Evolutionary conservation across 2,797 vertebrate species (phyloP), one percentile per base, ranked within the genome.

Genomic region (Rhynchonycteris naso): DNA sequence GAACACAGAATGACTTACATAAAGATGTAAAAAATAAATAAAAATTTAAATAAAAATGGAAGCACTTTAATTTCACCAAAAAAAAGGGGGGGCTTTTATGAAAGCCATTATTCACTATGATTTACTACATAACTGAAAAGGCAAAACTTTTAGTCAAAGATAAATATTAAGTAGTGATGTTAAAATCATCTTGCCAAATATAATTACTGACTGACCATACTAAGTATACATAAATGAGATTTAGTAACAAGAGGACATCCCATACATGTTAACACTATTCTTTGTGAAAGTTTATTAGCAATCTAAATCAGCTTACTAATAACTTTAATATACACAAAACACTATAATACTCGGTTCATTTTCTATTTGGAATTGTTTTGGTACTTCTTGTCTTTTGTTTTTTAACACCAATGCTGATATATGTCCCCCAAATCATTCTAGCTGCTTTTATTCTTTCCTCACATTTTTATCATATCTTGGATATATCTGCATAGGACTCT

Each of bases 251-350:
- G 74, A 66, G 59, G 93, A 97, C 72, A 97, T 90, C 79, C 91
- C 76, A 92, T 90, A 94, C 89, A 97, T 79, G 83, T 33, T 79
- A 79, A 56, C 35, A 93, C 95, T 96, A 96, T 92, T 96, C 93
- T 86, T 87, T 52, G 63, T 68, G 95, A 97, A 97, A 84, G 95
- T 90, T 97, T 94, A 88, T 96, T 72, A 94, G 65, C 59, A 97
- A 98, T 97, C 97, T 97, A 96, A 87, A 94, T 92, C 80, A 96
- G 94, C 76, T 98, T 90, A 97, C 90, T 97, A 90, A 97, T 86
- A 97, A 97, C 95, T 98, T 97, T 96, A 98, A 96, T 93, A 95
- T 3, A 72, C 56, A 54, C 95, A 92, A 97, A 92, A 96, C 8
- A 96, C 80, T 85, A 92, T 8, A 75, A 78, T 95, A 94, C 92